These are phyloP conservation scores for Formica aserva DNA, from an alignment of 2,888 invertebrate species.

Conservation along the genomic window DNA sequence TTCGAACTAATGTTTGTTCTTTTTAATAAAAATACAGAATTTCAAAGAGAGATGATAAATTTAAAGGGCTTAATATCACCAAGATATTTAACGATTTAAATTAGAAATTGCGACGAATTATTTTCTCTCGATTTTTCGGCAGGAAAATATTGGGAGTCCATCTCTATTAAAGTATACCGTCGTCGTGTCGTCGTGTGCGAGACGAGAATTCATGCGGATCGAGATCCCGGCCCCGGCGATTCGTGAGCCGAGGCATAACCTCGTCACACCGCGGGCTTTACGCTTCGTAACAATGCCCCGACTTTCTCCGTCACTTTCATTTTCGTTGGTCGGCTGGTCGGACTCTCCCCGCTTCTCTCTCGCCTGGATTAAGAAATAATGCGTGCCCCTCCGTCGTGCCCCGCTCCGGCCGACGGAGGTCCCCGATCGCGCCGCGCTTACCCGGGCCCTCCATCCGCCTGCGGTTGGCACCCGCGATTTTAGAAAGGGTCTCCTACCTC, in stretches of 20 bases:
- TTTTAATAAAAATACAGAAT: neutral
- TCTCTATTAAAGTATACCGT: constrained; percentile 2
- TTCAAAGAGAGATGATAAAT: neutral
- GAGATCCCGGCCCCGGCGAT: constrained; percentile 65
- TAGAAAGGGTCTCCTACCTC: constrained; percentile 80
- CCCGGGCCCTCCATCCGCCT: constrained; percentile 64
- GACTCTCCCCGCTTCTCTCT: constrained; percentile 74
- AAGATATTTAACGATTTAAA: neutral
- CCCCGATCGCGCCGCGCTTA: constrained; percentile 56
- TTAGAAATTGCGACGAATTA: neutral
- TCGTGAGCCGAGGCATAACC: constrained; percentile 59
- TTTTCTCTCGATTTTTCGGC: neutral
- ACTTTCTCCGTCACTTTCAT: constrained; percentile 86
- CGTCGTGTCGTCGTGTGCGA: neutral
- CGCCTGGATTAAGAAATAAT: constrained; percentile 73
- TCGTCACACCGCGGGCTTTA: constrained; percentile 77
- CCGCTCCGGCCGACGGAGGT: constrained; percentile 21
- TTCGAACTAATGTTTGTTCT: neutral
- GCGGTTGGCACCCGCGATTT: constrained; percentile 80
- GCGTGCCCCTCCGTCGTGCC: constrained; percentile 67
- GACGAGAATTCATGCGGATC: constrained; percentile 50
- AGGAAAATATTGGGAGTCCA: neutral
- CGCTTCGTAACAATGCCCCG: constrained; percentile 84
- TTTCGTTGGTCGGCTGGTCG: constrained; percentile 83
- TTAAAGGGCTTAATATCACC: neutral